Conservation (phyloP, 1,140 invertebrate species). For the Oncopeltus fasciatus region DNA sequence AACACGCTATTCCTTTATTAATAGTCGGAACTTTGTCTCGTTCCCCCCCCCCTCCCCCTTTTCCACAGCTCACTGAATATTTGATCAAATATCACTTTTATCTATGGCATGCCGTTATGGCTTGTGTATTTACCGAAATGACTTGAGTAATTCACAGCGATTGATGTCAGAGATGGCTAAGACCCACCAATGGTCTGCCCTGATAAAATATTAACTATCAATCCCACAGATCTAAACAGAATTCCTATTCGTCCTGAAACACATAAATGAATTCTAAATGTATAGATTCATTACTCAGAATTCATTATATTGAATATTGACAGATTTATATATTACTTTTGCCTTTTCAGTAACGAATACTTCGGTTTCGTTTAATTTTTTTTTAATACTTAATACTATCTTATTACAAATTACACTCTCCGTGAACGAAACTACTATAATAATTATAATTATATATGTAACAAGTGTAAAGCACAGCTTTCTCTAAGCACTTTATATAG, state of each 20-base stretch:
- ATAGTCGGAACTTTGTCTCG: background rate
- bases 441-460: no score
- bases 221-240: background rate
- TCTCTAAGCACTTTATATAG: no score
- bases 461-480: no score
- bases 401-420: no score
- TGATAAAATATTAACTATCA: constrained; percentile 1
- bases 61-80: background rate
- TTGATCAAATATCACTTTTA: constrained; percentile 10
- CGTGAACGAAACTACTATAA: no score
- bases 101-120: background rate
- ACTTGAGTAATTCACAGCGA: constrained; percentile 3
- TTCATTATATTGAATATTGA: background rate
- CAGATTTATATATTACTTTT: no score
- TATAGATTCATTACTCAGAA: background rate
- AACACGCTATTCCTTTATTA: background rate
- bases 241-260: background rate
- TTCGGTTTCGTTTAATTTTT: no score
- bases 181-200: background rate
- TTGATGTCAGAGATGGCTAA: background rate
- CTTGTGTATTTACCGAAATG: background rate
- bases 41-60: no score
- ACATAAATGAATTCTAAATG: constrained; percentile 7
- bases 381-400: no score
- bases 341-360: no score